Percentiles rank a stretch among this genome's conserved stretches.
Evolutionary conservation across 2,797 vertebrate species (phyloP).

Genomic region (Lepus townsendii): DNA sequence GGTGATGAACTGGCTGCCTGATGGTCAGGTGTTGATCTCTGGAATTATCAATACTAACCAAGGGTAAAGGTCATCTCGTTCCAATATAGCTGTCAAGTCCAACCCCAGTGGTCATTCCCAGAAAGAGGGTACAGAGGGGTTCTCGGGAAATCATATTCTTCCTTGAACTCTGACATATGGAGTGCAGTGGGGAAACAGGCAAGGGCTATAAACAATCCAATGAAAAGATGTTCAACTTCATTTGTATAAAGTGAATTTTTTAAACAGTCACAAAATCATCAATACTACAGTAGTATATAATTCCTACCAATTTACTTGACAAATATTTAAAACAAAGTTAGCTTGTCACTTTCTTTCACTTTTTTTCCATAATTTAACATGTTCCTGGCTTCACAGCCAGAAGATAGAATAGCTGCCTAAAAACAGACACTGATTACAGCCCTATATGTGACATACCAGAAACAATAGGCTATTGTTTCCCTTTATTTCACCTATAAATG

Average conservation of each 20-base stretch:
- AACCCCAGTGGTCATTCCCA: neutral
- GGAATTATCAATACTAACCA: neutral
- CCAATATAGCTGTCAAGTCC: neutral
- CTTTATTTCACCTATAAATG: conserved; percentile 17
- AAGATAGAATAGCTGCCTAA: neutral
- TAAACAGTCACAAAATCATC: too few relatives aligned
- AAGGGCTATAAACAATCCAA: too few relatives aligned
- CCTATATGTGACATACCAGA: neutral
- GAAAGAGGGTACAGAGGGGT: neutral
- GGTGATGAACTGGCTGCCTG: neutral
- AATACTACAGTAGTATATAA: too few relatives aligned
- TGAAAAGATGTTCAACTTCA: too few relatives aligned
- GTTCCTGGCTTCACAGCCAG: neutral
- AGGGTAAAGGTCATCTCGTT: neutral
- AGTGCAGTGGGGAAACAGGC: too few relatives aligned
- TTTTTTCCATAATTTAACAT: neutral
- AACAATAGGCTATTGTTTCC: neutral
- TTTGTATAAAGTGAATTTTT: too few relatives aligned
- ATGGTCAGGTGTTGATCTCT: neutral
- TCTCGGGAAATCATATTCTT: conserved; percentile 27
- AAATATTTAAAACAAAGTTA: neutral
- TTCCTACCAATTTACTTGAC: too few relatives aligned
- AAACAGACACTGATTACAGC: too few relatives aligned
- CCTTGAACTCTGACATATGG: neutral
- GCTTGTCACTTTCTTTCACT: conserved; percentile 15